These are phyloP conservation scores for Nipponia nippon DNA, from an alignment of 2,113 vertebrate species.

Conservation along the genomic window DNA sequence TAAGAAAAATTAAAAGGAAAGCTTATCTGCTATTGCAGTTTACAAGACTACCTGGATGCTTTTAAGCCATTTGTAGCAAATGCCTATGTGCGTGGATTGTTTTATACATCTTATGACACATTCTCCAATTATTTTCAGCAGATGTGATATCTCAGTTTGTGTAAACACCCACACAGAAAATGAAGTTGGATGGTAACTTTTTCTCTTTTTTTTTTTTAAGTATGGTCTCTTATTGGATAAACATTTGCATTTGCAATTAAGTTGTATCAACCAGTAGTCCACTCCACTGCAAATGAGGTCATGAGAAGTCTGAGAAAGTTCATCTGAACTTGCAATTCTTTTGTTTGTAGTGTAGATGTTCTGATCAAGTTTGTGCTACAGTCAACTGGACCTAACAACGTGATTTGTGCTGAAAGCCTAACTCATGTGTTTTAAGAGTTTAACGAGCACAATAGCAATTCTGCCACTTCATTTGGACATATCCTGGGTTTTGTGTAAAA, in stretches of 20 bases:
- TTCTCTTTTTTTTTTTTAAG: background rate
- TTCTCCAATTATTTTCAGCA: background rate
- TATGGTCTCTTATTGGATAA: background rate
- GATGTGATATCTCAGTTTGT: background rate
- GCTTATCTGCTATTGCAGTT: background rate
- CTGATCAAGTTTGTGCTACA: background rate
- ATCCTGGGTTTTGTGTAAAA: background rate
- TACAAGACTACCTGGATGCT: background rate
- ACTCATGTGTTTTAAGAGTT: background rate
- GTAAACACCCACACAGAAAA: background rate
- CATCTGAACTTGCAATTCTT: background rate
- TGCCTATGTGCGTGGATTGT: background rate
- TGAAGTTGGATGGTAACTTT: background rate
- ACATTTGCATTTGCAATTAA: background rate
- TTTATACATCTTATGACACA: background rate
- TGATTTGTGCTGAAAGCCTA: background rate
- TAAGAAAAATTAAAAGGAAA: conserved; percentile 8
- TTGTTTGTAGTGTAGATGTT: conserved; percentile 8
- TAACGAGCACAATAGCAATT: background rate
- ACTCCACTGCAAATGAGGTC: background rate
- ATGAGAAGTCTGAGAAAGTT: background rate
- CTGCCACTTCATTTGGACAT: background rate
- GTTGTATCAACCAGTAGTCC: background rate
- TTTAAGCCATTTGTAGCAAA: background rate
- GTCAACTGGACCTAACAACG: background rate